Percentiles rank a stretch among this genome's conserved stretches.
Conservation (phyloP, 2,888 invertebrate genomes). For the Orthosia cruda region DNA sequence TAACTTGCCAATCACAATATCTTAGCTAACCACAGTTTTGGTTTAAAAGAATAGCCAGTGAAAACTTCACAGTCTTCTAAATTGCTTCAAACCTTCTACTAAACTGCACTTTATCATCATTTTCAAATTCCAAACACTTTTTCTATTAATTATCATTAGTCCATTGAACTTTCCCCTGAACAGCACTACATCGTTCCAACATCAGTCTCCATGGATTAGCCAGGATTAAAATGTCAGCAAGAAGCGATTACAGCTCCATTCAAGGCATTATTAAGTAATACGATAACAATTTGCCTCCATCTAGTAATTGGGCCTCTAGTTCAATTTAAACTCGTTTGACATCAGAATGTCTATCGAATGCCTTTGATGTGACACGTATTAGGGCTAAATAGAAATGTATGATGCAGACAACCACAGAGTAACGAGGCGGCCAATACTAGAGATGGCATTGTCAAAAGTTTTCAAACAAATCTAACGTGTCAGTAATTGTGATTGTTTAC, state of each 20-base stretch:
- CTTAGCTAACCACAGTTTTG: too few relatives aligned
- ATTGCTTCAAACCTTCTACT: not conserved
- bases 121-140: not conserved
- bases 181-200: slow-evolving; percentile 22
- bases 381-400: slow-evolving; percentile 39
- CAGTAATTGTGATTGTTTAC: too few relatives aligned
- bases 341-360: slow-evolving; percentile 55
- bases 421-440: not conserved
- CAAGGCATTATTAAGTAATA: slow-evolving; percentile 64
- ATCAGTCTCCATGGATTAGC: slow-evolving; percentile 60
- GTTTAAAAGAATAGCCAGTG: too few relatives aligned
- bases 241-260: slow-evolving; percentile 65
- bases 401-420: slow-evolving; percentile 2
- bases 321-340: slow-evolving; percentile 57
- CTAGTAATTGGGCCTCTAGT: slow-evolving; percentile 56
- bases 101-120: too few relatives aligned
- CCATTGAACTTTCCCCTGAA: slow-evolving; percentile 24
- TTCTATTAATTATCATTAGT: not conserved
- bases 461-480: too few relatives aligned
- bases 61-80: too few relatives aligned
- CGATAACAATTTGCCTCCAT: slow-evolving; percentile 64
- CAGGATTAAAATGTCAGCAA: slow-evolving; percentile 70
- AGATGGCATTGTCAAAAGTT: not conserved
- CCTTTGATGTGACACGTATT: slow-evolving; percentile 47
- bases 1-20: too few relatives aligned